phyloP scores from a whole-genome alignment of 2,888 invertebrate species.

The Anaspis maculata region DNA sequence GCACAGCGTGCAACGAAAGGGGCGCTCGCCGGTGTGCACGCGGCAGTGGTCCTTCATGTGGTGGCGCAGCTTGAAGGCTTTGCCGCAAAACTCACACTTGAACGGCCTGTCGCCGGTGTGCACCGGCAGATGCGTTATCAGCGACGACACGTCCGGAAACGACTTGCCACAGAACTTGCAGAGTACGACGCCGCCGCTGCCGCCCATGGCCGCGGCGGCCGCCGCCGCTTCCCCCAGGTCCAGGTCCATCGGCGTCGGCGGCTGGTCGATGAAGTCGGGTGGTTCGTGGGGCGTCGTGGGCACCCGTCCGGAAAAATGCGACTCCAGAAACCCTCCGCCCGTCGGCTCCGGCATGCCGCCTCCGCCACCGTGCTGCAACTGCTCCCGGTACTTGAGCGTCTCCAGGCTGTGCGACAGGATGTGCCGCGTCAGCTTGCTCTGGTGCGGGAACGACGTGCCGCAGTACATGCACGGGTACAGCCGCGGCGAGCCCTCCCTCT shows the following conservation, averaged over 20 bases:
- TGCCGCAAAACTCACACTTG: constrained; percentile 90
- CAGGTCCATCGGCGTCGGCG: constrained; percentile 52
- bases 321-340: constrained; percentile 35
- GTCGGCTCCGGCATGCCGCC: no score
- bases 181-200: constrained; percentile 56
- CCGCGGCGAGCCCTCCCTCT: constrained; percentile 44
- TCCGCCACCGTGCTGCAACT: constrained; percentile 49
- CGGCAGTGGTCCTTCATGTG: constrained; percentile 94
- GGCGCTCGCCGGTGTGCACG: constrained; percentile 85
- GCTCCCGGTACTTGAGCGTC: constrained; percentile 79
- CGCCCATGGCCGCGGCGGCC: constrained; percentile 52
- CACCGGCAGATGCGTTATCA: constrained; percentile 80
- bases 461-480: constrained; percentile 83
- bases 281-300: constrained; percentile 39
- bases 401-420: constrained; percentile 83
- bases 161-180: constrained; percentile 92
- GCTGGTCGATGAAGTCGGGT: constrained; percentile 44
- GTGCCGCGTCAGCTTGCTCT: constrained; percentile 85
- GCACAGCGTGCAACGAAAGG: constrained; percentile 81
- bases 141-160: constrained; percentile 81
- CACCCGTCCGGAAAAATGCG: constrained; percentile 41
- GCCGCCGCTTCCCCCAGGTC: constrained; percentile 55
- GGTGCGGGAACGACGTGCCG: constrained; percentile 80
- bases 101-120: constrained; percentile 87
- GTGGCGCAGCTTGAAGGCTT: constrained; percentile 85